phyloP scores from a whole-genome alignment of 2,797 vertebrate species.

The Parambassis ranga region DNA sequence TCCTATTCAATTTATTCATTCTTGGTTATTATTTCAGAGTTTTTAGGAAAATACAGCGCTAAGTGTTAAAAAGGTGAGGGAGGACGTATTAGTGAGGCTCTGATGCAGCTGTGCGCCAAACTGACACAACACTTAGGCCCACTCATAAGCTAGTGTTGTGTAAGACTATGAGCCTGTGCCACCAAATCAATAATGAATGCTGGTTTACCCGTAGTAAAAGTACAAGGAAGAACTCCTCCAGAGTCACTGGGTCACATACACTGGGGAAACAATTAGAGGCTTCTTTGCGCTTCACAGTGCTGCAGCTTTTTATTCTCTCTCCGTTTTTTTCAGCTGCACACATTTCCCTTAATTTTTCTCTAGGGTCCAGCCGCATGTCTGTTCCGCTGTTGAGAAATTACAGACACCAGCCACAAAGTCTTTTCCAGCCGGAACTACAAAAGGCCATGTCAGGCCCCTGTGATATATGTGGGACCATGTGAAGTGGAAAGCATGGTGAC shows the following conservation, averaged over 20 bases:
- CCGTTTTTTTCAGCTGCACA: slow-evolving; percentile 14
- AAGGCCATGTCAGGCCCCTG: slow-evolving; percentile 60
- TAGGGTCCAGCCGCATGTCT: slow-evolving; percentile 62
- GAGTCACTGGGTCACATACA: slow-evolving; percentile 74
- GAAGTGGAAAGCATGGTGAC: slow-evolving; percentile 70
- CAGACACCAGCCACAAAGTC: slow-evolving; percentile 56
- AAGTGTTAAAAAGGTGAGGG: slow-evolving; percentile 30
- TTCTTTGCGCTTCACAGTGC: slow-evolving; percentile 52
- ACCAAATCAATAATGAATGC: slow-evolving; percentile 76
- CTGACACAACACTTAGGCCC: slow-evolving; percentile 40
- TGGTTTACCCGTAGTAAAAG: slow-evolving; percentile 63
- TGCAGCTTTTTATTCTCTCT: slow-evolving; percentile 17
- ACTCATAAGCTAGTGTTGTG: slow-evolving; percentile 51
- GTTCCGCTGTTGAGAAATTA: slow-evolving; percentile 71
- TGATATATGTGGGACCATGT: slow-evolving; percentile 60
- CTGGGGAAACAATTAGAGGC: slow-evolving; percentile 79
- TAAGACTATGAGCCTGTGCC: slow-evolving; percentile 52
- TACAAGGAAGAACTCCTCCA: slow-evolving; percentile 63
- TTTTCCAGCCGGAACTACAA: slow-evolving; percentile 64
- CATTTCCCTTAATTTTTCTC: slow-evolving; percentile 69
- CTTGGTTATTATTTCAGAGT: slow-evolving; percentile 69
- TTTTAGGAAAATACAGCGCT: slow-evolving; percentile 40
- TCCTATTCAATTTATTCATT: slow-evolving; percentile 76
- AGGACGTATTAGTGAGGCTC: slow-evolving; percentile 21
- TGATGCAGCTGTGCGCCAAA: slow-evolving; percentile 18